Percentiles rank a stretch among this genome's conserved stretches.
Evolutionary conservation across 2,888 invertebrate genomes (phyloP).

Genomic region (Hydroisotoma schaefferi): DNA sequence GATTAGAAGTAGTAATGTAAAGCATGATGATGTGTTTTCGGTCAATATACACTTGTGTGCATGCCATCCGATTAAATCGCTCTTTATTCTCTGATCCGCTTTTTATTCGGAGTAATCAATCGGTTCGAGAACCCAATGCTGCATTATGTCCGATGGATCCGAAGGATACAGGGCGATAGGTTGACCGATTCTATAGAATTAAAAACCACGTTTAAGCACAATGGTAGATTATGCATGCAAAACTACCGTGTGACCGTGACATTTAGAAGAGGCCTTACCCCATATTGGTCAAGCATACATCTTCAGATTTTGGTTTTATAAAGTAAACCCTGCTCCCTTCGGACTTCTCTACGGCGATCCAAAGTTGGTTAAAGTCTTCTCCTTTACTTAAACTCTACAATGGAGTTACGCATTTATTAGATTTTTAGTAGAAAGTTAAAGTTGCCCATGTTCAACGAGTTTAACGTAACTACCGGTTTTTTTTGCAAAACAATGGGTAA

Average conservation of each 20-base stretch:
- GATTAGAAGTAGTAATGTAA: too few species aligned
- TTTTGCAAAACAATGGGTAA: too few species aligned
- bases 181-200: conserved; percentile 6
- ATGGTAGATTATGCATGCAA: not conserved
- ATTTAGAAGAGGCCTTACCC: conserved; percentile 5
- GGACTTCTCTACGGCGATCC: conserved; percentile 10
- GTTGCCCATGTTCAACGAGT: too few species aligned
- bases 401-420: too few species aligned
- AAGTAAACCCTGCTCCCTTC: conserved; percentile 14
- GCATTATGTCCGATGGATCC: conserved; percentile 9
- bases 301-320: conserved; percentile 14
- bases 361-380: conserved; percentile 3
- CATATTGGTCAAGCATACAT: conserved; percentile 14
- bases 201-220: not conserved
- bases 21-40: too few species aligned
- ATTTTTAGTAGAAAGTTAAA: too few species aligned
- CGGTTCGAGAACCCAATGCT: conserved; percentile 14
- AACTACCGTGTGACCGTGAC: not conserved
- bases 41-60: too few species aligned
- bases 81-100: too few species aligned
- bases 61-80: too few species aligned
- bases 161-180: conserved; percentile 7
- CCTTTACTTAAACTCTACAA: not conserved
- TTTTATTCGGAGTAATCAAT: conserved; percentile 4
- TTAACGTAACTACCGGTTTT: too few species aligned